Base-by-base conservation (phyloP, 2,797 vertebrate genomes). In the Lacerta viridis region DNA sequence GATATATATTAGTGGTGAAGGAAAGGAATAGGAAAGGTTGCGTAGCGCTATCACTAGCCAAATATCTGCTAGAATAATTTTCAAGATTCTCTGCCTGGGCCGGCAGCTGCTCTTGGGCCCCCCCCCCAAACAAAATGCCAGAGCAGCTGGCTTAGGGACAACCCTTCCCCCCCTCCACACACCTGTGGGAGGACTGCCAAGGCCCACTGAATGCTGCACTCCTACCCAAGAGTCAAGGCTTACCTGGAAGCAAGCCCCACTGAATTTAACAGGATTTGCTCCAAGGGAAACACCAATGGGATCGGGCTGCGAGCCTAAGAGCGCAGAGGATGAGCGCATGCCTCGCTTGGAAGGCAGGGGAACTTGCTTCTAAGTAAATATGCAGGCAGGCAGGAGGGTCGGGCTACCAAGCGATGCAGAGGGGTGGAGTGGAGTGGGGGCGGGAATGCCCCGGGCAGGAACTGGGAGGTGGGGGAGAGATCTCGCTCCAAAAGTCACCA, bases 61-160 rank as follows among this genome's bases (percentile, higher is more conserved):
- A 85, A 39, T 43, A 27, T 68, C 61, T 77, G 59, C 39, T 66
- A 84, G 41, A 59, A 33, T 74, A 68, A 8, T 3, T 2, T 9
- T 18, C 76, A 39, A 5, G 64, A 25, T 55, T 50, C 64, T 86
- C 25, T 8, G 4, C 20, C 29, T 55, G 9, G 33, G 23, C 39
- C 66, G 55, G 15, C 79, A 20, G 66, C 66, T 36, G 27, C 64
- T 27, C 9, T 4, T n/a, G 17, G 69, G 69, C 74, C 33, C 33
- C 33, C 46, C 64, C 82, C 50, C 7, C 25, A n/a, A 80, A 89
- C 61, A 36, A 76, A 75, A 84, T 88, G 46, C 79, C 71, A 64
- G 20, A 50, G 46, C 83, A 79, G 64, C 55, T 78, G 59, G 85
- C 74, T 43, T 8, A 10, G 25, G 23, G 87, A 79, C 83, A 85